Conservation (phyloP, 2,888 invertebrate genomes). For the Drosophila bunnanda region DNA sequence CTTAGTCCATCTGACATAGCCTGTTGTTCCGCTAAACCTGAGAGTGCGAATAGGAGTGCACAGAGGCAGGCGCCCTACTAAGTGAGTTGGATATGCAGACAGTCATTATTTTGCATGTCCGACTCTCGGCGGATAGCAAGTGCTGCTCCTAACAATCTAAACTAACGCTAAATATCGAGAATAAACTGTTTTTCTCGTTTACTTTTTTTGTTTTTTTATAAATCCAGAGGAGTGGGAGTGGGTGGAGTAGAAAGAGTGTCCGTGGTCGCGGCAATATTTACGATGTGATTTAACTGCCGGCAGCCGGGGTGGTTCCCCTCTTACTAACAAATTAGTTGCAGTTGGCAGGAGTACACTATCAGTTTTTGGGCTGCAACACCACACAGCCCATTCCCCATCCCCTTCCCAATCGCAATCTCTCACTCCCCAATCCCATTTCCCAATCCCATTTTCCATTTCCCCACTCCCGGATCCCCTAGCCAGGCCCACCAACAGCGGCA, state of each 20-base stretch:
- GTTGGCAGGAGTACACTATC: conserved; percentile 62
- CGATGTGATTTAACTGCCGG: conserved; percentile 36
- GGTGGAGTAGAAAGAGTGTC: conserved; percentile 16
- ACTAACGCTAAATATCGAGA: conserved; percentile 34
- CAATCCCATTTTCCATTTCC: conserved; percentile 2
- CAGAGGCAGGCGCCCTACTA: conserved; percentile 1
- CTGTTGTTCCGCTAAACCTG: too few relatives aligned
- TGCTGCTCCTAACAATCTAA: conserved; percentile 29
- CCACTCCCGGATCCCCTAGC: not conserved
- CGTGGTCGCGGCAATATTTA: conserved; percentile 37
- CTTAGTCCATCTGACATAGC: too few relatives aligned
- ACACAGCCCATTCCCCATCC: conserved; percentile 21
- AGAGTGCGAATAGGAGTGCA: not conserved
- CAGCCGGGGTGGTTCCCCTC: conserved; percentile 24
- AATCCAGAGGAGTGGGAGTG: not conserved
- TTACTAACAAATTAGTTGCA: conserved; percentile 61
- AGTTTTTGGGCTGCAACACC: conserved; percentile 59
- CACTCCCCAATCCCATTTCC: not conserved
- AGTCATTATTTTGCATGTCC: conserved; percentile 28
- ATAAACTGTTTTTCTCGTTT: not conserved
- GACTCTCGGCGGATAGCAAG: not conserved
- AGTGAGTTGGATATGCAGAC: conserved; percentile 10
- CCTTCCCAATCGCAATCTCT: not conserved
- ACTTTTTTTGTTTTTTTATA: not conserved
- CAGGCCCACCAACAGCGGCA: conserved; percentile 18